These are phyloP conservation scores for Cynocephalus volans DNA, from an alignment of 2,113 vertebrate genomes.

Conservation along the genomic window DNA sequence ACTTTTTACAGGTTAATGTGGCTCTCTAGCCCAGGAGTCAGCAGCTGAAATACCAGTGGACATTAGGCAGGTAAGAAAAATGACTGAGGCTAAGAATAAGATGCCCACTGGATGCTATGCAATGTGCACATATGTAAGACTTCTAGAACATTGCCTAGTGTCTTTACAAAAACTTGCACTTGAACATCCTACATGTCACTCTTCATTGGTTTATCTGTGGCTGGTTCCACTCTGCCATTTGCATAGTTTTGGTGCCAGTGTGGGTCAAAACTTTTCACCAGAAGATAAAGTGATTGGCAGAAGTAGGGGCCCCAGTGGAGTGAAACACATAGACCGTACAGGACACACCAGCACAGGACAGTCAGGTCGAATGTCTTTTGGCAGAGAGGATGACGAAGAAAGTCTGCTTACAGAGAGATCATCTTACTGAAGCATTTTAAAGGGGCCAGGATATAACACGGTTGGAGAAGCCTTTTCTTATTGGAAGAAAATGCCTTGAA, in stretches of 20 bases:
- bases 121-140: fast-evolving
- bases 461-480: neutral
- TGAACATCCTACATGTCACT: fast-evolving
- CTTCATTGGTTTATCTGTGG: too few species aligned
- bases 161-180: neutral
- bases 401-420: too few species aligned
- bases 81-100: too few species aligned
- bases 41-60: neutral
- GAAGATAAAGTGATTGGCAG: neutral
- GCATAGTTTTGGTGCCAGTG: fast-evolving
- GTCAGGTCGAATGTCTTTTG: neutral
- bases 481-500: neutral
- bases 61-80: neutral
- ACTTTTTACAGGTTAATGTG: neutral
- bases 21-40: neutral
- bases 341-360: fast-evolving
- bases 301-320: fast-evolving
- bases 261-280: neutral
- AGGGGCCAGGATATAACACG: fast-evolving
- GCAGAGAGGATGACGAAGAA: fast-evolving
- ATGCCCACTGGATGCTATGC: neutral
- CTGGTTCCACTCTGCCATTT: neutral
- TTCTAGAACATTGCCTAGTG: neutral
- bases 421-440: neutral
- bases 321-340: fast-evolving